Base-by-base conservation (phyloP, 2,888 invertebrate species). In the Leucania comma region DNA sequence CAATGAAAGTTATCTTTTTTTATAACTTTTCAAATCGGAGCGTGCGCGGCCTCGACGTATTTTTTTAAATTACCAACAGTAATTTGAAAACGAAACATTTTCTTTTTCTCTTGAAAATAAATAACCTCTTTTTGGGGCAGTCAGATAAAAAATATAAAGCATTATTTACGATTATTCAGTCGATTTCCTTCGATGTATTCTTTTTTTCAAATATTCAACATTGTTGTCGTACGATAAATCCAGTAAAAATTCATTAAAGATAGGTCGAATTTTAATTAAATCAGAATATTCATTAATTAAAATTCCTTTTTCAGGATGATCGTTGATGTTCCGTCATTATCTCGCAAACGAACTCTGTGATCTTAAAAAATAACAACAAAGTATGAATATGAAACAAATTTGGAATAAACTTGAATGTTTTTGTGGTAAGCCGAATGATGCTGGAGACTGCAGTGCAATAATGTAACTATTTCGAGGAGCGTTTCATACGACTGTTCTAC, bases 361-460 rank as follows among this genome's bases (percentile, higher is more conserved):
- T 69, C 67, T 71, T 71, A 65, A 63, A 76, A 64, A 56, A 68
- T 58, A 68, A 70, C 51, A 75, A 66, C 48, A 50, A 38, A 54
- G 62, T 67, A 79, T 79, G 64, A 71, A 76, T 71, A 71, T 81
- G 70, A 59, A 80, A 42, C 48, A 61, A 54, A 46, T 60, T 51
- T 53, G 42, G 24, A 46, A 69, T 42, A 51, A 63, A 58, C 54
- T 68, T 51, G 76, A 64, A 78, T 75, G 81, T 78, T 68, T 83
- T 54, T 64, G 50, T 69, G 29, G 42, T 42, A 62, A 76, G 72
- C 64, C 57, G 68, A 61, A 77, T 66, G 72, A 80, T 73, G 73
- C 77, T 68, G 76, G 75, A 71, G 78, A 73, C 67, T 82, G 78
- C 86, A 79, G 64, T 57, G 54, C 62, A 65, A 67, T 70, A 53